These are phyloP conservation scores for Euura saliciscinereae DNA, from an alignment of 1,140 invertebrate species.

Conservation along the genomic window DNA sequence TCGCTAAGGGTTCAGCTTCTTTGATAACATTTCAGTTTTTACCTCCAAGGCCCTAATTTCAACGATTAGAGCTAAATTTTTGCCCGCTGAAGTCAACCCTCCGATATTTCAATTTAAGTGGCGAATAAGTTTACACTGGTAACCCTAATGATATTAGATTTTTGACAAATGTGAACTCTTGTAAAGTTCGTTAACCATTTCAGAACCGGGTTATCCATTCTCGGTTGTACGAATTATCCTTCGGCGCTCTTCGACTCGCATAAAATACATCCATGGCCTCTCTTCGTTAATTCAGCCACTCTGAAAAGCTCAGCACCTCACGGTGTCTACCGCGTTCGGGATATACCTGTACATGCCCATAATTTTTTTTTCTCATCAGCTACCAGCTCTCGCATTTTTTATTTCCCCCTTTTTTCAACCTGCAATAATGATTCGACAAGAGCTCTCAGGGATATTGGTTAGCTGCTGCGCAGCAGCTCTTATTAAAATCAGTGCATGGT, in stretches of 20 bases:
- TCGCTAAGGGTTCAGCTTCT: no score
- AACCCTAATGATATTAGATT: neutral
- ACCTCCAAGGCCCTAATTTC: no score
- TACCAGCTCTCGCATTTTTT: neutral
- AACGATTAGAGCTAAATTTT: no score
- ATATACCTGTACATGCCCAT: neutral
- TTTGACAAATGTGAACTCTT: neutral
- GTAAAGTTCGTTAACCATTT: constrained; percentile 3
- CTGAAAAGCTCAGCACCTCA: neutral
- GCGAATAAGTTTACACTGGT: neutral
- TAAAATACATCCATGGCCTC: neutral
- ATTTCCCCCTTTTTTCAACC: neutral
- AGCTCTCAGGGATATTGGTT: constrained; percentile 3
- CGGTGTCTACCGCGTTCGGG: neutral
- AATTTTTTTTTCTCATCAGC: neutral
- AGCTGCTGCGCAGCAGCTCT: neutral
- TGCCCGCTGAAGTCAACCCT: neutral
- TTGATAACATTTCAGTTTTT: no score
- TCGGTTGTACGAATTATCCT: neutral
- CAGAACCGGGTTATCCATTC: neutral
- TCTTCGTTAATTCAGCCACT: constrained; percentile 1
- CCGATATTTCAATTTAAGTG: constrained; percentile 4
- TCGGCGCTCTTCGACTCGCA: neutral
- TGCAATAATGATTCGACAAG: constrained; percentile 5
- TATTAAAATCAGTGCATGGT: constrained; percentile 4